Conservation (phyloP, 2,888 invertebrate genomes). For the Pachydiplax longipennis region DNA sequence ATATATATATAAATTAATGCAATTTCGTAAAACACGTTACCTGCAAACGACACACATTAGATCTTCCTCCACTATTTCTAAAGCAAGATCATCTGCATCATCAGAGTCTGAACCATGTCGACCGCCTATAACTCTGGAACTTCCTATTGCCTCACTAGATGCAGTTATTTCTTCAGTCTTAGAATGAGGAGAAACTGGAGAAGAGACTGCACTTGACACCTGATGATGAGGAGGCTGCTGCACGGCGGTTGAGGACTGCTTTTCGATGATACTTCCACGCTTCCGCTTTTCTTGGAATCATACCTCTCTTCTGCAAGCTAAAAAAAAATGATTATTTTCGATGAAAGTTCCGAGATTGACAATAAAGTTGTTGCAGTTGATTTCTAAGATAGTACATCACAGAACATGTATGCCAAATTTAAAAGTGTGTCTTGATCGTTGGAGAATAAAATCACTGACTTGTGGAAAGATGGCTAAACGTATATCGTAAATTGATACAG, state of each 20-base stretch:
- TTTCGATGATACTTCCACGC: background rate
- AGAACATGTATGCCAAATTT: background rate
- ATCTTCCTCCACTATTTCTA: constrained; percentile 79
- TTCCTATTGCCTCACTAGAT: background rate
- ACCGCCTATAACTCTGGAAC: constrained; percentile 47
- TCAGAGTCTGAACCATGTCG: constrained; percentile 65
- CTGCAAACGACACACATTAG: constrained; percentile 79
- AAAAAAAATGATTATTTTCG: background rate
- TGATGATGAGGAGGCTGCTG: constrained; percentile 35
- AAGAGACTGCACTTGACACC: constrained; percentile 23
- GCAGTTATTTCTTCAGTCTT: constrained; percentile 48
- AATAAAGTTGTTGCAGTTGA: background rate
- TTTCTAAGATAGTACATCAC: background rate
- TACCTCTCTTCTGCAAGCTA: constrained; percentile 20
- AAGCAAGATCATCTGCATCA: constrained; percentile 66
- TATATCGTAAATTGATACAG: background rate
- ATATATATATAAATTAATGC: background rate
- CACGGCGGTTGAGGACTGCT: background rate
- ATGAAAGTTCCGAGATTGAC: too few species aligned
- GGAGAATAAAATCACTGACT: too few species aligned
- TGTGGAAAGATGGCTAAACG: background rate
- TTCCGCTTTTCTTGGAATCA: background rate
- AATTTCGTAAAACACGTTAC: constrained; percentile 54
- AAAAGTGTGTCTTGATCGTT: background rate
- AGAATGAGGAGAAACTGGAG: constrained; percentile 2